phyloP scores from a whole-genome alignment of 2,113 vertebrate genomes.

The Alligator mississippiensis region DNA sequence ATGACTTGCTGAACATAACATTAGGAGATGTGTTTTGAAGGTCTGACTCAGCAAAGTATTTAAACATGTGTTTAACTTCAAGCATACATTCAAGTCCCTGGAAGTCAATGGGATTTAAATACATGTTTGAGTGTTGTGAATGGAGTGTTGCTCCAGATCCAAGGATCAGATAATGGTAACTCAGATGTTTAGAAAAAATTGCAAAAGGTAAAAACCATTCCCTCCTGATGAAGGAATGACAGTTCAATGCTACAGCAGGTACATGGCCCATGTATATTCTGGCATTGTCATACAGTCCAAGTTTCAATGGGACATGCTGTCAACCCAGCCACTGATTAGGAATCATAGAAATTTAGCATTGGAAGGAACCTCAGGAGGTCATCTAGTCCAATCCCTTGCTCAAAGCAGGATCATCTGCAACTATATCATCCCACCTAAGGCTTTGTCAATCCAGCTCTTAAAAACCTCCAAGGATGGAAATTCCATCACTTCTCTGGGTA shows the following conservation, averaged over 20 bases:
- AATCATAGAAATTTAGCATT: no score
- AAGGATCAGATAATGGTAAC: neutral
- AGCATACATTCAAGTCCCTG: neutral
- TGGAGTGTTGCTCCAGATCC: neutral
- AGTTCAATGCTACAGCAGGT: neutral
- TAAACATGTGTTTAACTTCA: neutral
- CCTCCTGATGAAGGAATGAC: neutral
- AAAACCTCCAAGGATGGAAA: no score
- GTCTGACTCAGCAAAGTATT: constrained; percentile 14
- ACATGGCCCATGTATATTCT: neutral
- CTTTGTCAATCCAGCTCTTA: no score
- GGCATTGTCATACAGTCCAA: neutral
- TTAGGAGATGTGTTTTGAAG: constrained; percentile 6
- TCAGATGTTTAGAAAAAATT: neutral
- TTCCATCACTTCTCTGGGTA: no score
- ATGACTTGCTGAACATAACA: neutral
- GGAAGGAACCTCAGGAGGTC: no score
- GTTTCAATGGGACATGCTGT: neutral
- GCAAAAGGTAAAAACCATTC: neutral
- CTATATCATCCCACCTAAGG: no score
- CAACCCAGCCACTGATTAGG: neutral
- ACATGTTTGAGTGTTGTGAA: neutral
- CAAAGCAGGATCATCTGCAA: no score
- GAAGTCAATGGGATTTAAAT: neutral
- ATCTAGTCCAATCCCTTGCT: no score